Percentiles rank a stretch among this genome's conserved stretches.
phyloP scores from a whole-genome alignment of 2,888 invertebrate species.

The Scelioninae gen. 1 region DNA sequence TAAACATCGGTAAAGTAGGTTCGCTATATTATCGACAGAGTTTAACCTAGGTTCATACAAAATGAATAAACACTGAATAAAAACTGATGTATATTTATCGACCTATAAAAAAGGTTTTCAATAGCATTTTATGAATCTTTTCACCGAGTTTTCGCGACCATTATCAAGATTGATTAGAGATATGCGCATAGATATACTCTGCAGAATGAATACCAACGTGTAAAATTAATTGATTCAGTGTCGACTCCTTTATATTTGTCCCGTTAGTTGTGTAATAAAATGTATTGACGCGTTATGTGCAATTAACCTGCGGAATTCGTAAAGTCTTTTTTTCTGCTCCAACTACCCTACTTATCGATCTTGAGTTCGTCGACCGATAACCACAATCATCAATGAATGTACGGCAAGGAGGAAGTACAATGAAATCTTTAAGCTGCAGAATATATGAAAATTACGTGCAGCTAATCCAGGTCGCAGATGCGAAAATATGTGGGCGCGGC shows the following conservation, averaged over 20 bases:
- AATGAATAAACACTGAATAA: no score
- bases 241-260: constrained; percentile 34
- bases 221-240: constrained; percentile 26
- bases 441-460: constrained; percentile 56
- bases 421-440: constrained; percentile 19
- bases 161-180: background rate
- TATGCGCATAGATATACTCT: background rate
- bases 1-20: no score
- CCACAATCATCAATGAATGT: constrained; percentile 42
- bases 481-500: constrained; percentile 64
- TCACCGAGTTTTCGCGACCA: background rate
- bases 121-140: background rate
- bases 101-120: no score
- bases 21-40: no score
- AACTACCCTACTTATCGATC: constrained; percentile 47
- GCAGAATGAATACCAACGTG: background rate
- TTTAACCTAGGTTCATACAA: no score
- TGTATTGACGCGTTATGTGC: constrained; percentile 48
- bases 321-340: constrained; percentile 29
- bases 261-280: constrained; percentile 60
- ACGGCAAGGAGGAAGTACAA: constrained; percentile 57
- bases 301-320: constrained; percentile 55
- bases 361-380: constrained; percentile 59
- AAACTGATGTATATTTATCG: no score
- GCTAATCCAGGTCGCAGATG: constrained; percentile 55